phyloP scores from a whole-genome alignment of 2,113 vertebrate species.

The Dasypus novemcinctus region DNA sequence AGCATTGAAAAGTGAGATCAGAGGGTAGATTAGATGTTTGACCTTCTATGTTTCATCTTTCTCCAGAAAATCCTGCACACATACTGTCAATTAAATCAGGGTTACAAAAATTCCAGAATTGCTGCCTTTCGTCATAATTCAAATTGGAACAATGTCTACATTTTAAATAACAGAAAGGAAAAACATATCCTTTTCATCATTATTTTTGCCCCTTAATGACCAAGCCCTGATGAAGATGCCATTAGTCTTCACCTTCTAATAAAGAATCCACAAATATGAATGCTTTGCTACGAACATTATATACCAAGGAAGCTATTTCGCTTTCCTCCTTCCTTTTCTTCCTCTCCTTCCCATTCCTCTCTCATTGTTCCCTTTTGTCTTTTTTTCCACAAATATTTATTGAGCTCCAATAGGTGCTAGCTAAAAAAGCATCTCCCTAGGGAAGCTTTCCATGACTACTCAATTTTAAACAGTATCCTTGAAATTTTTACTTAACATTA shows the following conservation, averaged over 20 bases:
- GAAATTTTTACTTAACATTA: not conserved
- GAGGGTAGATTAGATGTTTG: not conserved
- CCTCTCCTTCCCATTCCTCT: not conserved
- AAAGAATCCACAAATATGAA: not conserved
- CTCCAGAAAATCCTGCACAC: not conserved
- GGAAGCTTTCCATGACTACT: not conserved
- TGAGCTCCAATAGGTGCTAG: not conserved
- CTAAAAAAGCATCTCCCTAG: not conserved
- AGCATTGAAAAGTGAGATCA: not conserved
- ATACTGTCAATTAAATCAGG: not conserved
- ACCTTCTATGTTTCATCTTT: not conserved
- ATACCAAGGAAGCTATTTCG: not conserved
- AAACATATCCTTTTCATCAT: not conserved
- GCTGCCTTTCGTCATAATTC: not conserved
- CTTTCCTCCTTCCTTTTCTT: not conserved
- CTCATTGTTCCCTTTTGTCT: not conserved
- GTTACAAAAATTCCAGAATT: not conserved
- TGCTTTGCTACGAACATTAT: not conserved
- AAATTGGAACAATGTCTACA: not conserved
- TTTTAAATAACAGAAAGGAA: not conserved
- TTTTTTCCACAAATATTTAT: not conserved
- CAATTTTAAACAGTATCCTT: not conserved
- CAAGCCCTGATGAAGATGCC: not conserved
- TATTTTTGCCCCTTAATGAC: not conserved
- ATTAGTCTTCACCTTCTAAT: not conserved